A percentile compares a stretch with the other conserved stretches of the same genome.
These are phyloP conservation scores for Daphoenositta chrysoptera DNA, from an alignment of 2,113 vertebrate species.

Conservation along the genomic window DNA sequence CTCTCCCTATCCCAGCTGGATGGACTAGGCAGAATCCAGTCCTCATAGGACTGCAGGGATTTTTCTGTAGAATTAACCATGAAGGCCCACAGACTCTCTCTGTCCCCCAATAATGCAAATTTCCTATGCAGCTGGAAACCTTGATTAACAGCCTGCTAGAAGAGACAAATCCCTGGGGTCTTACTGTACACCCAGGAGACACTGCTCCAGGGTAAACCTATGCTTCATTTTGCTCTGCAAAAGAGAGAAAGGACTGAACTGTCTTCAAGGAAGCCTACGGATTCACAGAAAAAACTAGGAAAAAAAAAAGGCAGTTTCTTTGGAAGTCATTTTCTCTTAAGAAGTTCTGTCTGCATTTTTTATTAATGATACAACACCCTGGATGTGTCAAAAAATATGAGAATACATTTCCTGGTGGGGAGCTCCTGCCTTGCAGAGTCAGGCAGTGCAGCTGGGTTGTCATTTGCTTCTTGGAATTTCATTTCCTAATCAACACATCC, in stretches of 20 bases:
- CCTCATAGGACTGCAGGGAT: background rate
- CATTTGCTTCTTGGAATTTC: conserved; percentile 49
- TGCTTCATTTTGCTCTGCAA: background rate
- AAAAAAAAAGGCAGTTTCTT: background rate
- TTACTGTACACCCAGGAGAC: background rate
- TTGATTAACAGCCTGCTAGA: background rate
- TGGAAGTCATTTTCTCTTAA: conserved; percentile 18
- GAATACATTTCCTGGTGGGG: conserved; percentile 40
- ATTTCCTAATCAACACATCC: conserved; percentile 52
- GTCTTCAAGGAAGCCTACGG: background rate
- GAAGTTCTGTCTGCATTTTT: conserved; percentile 52
- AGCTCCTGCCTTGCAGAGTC: conserved; percentile 18
- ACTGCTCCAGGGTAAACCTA: background rate
- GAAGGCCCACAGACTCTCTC: background rate
- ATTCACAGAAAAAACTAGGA: background rate
- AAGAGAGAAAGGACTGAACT: background rate
- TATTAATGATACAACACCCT: conserved; percentile 63
- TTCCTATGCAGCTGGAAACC: background rate
- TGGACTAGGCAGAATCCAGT: background rate
- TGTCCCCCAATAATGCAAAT: background rate
- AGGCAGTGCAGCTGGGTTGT: background rate
- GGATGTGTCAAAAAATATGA: conserved; percentile 55
- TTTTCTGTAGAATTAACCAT: background rate
- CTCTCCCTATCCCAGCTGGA: background rate
- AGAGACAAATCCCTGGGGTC: background rate